Evolutionary conservation across 92 coral and sea anemone species (phyloP).

Genomic region (Epizoanthus scotinus): DNA sequence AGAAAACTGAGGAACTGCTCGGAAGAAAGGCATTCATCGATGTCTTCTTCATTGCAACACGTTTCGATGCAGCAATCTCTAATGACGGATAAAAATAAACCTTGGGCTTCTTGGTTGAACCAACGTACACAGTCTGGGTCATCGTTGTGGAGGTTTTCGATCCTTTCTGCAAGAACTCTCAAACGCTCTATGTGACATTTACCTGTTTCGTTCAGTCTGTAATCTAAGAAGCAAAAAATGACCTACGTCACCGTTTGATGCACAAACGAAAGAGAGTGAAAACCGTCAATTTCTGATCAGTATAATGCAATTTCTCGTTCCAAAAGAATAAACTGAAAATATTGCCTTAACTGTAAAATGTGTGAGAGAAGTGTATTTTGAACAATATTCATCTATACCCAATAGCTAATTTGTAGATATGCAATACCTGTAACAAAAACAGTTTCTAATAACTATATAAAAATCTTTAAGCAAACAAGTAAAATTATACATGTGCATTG

Average conservation of each 20-base stretch:
- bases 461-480: too few species aligned
- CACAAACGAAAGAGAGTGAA: neutral
- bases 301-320: too few species aligned
- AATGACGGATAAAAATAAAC: neutral
- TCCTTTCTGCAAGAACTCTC: neutral
- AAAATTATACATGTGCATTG: too few species aligned
- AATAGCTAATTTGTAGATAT: too few species aligned
- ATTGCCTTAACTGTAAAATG: too few species aligned
- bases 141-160: neutral
- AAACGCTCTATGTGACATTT: neutral
- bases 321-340: too few species aligned
- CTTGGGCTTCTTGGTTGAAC: conserved; percentile 1
- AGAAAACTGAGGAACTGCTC: neutral
- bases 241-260: too few species aligned
- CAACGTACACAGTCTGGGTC: conserved; percentile 5
- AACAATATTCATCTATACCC: too few species aligned
- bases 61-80: conserved; percentile 12
- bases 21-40: conserved; percentile 3
- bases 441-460: too few species aligned
- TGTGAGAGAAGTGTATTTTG: too few species aligned
- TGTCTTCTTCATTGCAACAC: neutral
- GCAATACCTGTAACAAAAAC: too few species aligned
- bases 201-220: conserved; percentile 9
- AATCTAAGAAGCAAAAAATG: neutral
- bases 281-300: too few species aligned